Conservation (phyloP, 2,888 invertebrate species). For the Theodoxus fluviatilis region DNA sequence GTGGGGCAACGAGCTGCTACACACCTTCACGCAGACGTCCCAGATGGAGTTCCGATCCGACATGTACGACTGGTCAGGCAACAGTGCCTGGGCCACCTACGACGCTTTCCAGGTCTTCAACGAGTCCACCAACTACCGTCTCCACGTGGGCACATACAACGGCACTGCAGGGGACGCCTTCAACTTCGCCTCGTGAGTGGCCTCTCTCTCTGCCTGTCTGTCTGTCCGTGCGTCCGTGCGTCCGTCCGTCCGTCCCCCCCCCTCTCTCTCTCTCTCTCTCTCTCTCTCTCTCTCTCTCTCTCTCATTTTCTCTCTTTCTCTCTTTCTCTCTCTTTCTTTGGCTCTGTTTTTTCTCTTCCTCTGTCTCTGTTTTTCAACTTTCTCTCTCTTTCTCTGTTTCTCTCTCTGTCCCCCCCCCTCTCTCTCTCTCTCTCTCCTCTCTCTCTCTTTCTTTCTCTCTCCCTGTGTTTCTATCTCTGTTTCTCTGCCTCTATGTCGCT, state of each 20-base stretch:
- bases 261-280: too few species aligned
- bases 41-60: constrained; percentile 27
- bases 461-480: background rate
- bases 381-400: background rate
- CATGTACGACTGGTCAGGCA: constrained; percentile 30
- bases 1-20: constrained; percentile 28
- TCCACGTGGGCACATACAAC: constrained; percentile 27
- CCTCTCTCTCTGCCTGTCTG: background rate
- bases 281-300: too few species aligned
- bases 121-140: constrained; percentile 22
- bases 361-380: background rate
- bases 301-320: too few species aligned
- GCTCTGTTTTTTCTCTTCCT: too few species aligned
- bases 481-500: constrained; percentile 6
- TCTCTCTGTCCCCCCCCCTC: constrained; percentile 13
- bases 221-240: too few species aligned
- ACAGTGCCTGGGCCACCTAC: constrained; percentile 30
- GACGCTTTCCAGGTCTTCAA: constrained; percentile 24
- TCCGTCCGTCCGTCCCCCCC: too few species aligned
- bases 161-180: constrained; percentile 30
- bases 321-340: too few species aligned
- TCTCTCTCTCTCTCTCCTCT: constrained; percentile 17
- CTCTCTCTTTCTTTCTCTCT: background rate
- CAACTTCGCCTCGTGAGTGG: constrained; percentile 27
- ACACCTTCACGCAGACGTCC: constrained; percentile 17